Base-by-base conservation (phyloP, 2,113 vertebrate genomes). In the Chamaetylas fuelleborni region DNA sequence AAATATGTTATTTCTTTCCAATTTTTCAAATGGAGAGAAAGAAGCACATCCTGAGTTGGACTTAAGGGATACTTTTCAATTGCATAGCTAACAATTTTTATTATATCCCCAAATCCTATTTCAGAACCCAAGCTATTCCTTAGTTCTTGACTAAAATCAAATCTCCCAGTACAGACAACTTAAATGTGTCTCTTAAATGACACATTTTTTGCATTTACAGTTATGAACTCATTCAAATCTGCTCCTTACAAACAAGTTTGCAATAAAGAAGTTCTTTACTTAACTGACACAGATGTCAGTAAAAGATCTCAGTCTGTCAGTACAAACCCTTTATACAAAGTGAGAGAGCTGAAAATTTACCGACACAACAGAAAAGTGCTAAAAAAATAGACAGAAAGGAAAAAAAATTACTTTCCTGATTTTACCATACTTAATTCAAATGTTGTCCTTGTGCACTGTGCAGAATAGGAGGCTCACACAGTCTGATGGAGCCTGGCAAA, bases 51-150 rank as follows among this genome's bases (percentile, higher is more conserved):
- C 61, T 24, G 6, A 72, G 40, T 18, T 72, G 77, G 45, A 91
- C n/a, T 40, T 29, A 60, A 53, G 58, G 48, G 43, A 89, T 51
- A 76, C 8, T 85, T 95, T 76, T 53, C 61, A 88, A 64, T 11
- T 57, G 36, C 33, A 48, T 16, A 86, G 57, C 28, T 86, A 80
- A 65, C 19, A 15, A 73, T 69, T 87, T 89, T 81, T 67, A 81
- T 57, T 67, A 61, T 22, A 86, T 61, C 57, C 34, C 67, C 31
- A 83, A 92, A 60, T 36, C 16, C 69, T 88, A 91, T 66, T 48
- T 64, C 50, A 85, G 61, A 89, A 57, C 36, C 20, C 8, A 88
- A 88, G 56, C 7, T 40, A 53, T 28, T 60, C 65, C 33, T 51
- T 26, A 48, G 22, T 43, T 60, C 53, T 76, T 36, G 13, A 67